A percentile compares a stretch with the other conserved stretches of the same genome.
These are phyloP conservation scores for Drosophila sp. DNA, from an alignment of 1,140 invertebrate genomes.

Conservation along the genomic window DNA sequence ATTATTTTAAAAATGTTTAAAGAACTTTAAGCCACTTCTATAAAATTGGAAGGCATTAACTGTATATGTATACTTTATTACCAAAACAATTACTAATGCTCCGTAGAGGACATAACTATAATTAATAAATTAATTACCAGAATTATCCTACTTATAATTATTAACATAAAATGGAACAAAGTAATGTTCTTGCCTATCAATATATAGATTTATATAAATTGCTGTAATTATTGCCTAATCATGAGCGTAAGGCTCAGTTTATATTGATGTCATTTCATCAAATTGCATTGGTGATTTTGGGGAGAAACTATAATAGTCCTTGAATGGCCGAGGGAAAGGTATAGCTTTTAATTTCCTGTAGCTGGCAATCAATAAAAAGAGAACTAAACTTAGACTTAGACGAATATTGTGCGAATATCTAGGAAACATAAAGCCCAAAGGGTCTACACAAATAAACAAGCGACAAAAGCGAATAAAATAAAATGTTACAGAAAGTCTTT, in stretches of 20 bases:
- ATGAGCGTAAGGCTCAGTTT: conserved; percentile 36
- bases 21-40: no score
- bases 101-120: no score
- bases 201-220: conserved; percentile 27
- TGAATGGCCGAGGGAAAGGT: conserved; percentile 13
- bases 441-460: conserved; percentile 49
- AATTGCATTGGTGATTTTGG: conserved; percentile 40
- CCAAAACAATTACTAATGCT: no score
- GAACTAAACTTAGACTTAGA: conserved; percentile 67
- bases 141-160: not conserved
- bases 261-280: conserved; percentile 41
- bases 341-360: conserved; percentile 77
- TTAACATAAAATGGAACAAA: not conserved
- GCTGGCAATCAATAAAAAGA: conserved; percentile 59
- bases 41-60: no score
- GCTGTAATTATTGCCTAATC: conserved; percentile 27
- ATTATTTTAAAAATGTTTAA: no score
- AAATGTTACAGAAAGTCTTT: conserved; percentile 61
- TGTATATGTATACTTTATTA: no score
- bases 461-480: conserved; percentile 36
- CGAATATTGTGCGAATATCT: conserved; percentile 66
- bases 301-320: conserved; percentile 62
- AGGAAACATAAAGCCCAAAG: conserved; percentile 42
- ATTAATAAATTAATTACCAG: not conserved
- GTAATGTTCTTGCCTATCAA: conserved; percentile 1